Evolutionary conservation across 2,113 vertebrate species (phyloP).

Genomic region (Chauna torquata): DNA sequence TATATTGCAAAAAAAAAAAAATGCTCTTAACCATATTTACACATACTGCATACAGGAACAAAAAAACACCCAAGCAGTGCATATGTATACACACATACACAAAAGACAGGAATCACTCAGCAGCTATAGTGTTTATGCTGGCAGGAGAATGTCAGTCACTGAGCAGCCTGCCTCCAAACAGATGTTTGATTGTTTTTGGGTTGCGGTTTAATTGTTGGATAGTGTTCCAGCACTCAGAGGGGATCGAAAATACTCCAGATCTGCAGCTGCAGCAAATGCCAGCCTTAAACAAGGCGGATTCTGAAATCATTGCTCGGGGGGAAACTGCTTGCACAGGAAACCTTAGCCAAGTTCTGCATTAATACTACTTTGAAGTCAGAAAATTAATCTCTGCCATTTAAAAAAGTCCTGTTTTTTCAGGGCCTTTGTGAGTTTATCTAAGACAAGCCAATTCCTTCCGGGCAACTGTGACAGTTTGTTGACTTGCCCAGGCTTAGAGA

Average conservation of each 20-base stretch:
- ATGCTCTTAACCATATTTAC: background rate
- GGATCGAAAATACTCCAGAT: constrained; percentile 79
- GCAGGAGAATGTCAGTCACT: constrained; percentile 79
- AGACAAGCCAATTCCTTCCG: constrained; percentile 66
- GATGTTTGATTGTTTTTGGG: constrained; percentile 92
- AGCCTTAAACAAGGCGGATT: constrained; percentile 74
- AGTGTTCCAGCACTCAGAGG: constrained; percentile 83
- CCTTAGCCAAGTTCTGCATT: constrained; percentile 78
- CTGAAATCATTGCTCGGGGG: constrained; percentile 73
- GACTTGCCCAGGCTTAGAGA: constrained; percentile 57
- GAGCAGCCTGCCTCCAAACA: constrained; percentile 86
- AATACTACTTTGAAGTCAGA: constrained; percentile 84
- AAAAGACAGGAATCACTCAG: constrained; percentile 67
- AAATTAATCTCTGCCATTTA: constrained; percentile 73
- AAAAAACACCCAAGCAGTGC: background rate
- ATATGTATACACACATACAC: background rate
- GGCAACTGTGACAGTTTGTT: constrained; percentile 68
- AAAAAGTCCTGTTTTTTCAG: constrained; percentile 70
- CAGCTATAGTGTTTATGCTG: constrained; percentile 68
- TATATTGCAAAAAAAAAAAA: background rate
- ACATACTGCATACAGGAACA: background rate
- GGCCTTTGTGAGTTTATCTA: constrained; percentile 70
- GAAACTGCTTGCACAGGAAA: constrained; percentile 77
- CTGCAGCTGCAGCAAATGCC: constrained; percentile 85
- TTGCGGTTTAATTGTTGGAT: constrained; percentile 89